Conservation (phyloP, 2,113 vertebrate species). For the Grantiella picta region DNA sequence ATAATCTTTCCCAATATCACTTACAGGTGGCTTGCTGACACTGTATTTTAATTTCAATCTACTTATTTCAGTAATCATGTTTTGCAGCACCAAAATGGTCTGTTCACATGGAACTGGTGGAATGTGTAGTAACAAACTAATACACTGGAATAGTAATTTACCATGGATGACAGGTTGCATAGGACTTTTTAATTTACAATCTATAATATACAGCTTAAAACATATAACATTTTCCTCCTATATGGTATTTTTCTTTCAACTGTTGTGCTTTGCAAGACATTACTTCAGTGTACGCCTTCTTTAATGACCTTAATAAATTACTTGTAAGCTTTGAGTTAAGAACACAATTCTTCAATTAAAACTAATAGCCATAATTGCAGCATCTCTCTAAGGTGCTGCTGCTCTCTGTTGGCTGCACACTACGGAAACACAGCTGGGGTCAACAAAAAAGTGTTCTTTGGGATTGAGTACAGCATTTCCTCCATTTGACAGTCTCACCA, state of each 20-base stretch:
- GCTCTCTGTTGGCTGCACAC: neutral
- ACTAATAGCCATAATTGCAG: neutral
- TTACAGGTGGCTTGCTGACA: neutral
- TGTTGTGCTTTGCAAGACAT: neutral
- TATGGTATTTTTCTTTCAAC: neutral
- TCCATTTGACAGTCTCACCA: neutral
- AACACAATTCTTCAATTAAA: conserved; percentile 4
- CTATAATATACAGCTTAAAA: neutral
- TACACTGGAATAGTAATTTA: neutral
- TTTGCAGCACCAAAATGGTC: neutral
- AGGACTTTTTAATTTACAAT: neutral
- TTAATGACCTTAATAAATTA: conserved; percentile 24
- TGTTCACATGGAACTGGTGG: neutral
- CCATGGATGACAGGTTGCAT: neutral
- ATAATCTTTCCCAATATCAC: neutral
- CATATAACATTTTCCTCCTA: neutral
- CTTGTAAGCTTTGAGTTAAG: neutral
- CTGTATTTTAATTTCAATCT: neutral
- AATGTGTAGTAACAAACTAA: neutral
- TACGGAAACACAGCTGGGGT: neutral
- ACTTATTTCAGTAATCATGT: neutral
- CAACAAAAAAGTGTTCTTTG: neutral
- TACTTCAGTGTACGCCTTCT: neutral
- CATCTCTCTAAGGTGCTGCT: neutral
- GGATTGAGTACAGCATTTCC: neutral